Evolutionary conservation across 2,113 vertebrate species (phyloP).

Genomic region (Dolichotis patagonum): DNA sequence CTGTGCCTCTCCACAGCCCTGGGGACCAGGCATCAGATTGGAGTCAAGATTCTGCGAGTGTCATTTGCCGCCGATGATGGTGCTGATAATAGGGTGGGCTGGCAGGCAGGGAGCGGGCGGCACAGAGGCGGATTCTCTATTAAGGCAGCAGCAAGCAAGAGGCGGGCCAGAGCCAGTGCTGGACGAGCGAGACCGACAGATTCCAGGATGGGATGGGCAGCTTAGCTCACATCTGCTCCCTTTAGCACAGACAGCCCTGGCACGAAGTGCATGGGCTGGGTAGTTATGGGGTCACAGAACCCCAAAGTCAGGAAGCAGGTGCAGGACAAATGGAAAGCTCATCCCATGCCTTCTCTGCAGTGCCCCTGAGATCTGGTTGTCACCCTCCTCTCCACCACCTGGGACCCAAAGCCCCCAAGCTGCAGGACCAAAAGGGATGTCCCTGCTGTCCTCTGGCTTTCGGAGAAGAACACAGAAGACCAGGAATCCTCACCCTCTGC

Average conservation of each 20-base stretch:
- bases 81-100: constrained; percentile 80
- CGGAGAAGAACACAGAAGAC: neutral
- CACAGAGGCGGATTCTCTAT: constrained; percentile 78
- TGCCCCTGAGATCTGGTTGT: neutral
- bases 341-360: neutral
- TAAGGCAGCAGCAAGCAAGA: constrained; percentile 65
- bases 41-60: constrained; percentile 83
- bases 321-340: neutral
- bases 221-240: neutral
- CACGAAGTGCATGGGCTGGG: neutral
- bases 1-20: constrained; percentile 67
- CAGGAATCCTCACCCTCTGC: neutral
- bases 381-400: neutral
- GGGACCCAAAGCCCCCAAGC: neutral
- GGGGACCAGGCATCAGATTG: constrained; percentile 83
- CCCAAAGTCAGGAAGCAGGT: neutral
- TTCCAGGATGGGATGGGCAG: neutral
- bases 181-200: neutral
- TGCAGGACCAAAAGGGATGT: neutral
- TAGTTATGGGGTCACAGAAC: neutral
- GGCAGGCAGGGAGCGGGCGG: constrained; percentile 48
- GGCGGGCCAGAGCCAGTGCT: neutral
- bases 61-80: constrained; percentile 82
- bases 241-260: neutral
- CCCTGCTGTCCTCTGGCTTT: neutral